Percentiles rank a stretch among this genome's conserved stretches.
These are phyloP conservation scores for Microchirus variegatus DNA, from an alignment of 2,797 vertebrate species.

Conservation along the genomic window DNA sequence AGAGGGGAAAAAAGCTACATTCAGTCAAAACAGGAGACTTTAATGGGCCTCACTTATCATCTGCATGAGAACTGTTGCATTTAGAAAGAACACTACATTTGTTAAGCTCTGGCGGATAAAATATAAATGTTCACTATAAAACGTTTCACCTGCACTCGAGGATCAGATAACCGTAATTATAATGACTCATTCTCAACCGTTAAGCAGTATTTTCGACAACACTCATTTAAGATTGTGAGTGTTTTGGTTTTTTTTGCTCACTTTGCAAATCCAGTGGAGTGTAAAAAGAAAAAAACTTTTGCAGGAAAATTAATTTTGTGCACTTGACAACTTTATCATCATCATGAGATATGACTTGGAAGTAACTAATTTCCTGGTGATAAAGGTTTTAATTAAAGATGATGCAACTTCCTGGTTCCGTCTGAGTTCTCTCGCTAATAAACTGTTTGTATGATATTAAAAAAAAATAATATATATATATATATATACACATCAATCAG, in stretches of 20 bases:
- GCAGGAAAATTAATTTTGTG: conserved; percentile 8
- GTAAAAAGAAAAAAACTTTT: not conserved
- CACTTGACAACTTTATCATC: conserved; percentile 9
- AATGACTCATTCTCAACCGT: not conserved
- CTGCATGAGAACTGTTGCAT: not conserved
- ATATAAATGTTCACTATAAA: not conserved
- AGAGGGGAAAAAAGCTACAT: conserved; percentile 5
- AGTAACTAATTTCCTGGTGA: not conserved
- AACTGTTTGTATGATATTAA: too few species aligned
- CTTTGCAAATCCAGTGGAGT: conserved; percentile 5
- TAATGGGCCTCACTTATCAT: not conserved
- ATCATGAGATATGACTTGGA: conserved; percentile 3
- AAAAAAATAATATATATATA: too few species aligned
- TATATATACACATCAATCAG: too few species aligned
- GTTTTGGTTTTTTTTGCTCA: conserved; percentile 13
- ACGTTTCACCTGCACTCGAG: not conserved
- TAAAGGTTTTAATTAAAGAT: conserved; percentile 2
- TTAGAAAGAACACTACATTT: not conserved
- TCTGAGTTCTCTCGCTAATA: too few species aligned
- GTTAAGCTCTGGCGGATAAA: conserved; percentile 2
- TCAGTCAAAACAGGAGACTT: not conserved
- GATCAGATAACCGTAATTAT: conserved; percentile 10
- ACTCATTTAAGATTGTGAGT: not conserved
- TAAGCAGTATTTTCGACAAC: not conserved
- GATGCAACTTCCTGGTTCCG: not conserved